Base-by-base conservation (phyloP, 2,888 invertebrate species). In the Griposia aprilina region DNA sequence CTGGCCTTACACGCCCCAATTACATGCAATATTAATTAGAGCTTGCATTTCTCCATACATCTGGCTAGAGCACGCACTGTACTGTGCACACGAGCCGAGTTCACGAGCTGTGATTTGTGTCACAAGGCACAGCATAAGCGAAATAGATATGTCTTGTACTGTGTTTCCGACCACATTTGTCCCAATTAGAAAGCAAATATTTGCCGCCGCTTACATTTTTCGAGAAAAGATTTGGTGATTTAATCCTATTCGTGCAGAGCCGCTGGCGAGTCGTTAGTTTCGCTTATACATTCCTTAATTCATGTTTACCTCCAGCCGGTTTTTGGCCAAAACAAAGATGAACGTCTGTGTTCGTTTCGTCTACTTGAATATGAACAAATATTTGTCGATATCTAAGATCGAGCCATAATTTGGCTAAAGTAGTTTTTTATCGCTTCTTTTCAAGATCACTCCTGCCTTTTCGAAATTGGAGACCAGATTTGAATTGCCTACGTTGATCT, bases 1-100 rank as follows among this genome's bases (percentile, higher is more conserved):
- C 26, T 57, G 30, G 83, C 68, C 55, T 68, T 68, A 50, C 55
- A 48, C 65, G 69, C 41, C 81, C 69, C 72, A 76, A 84, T 84
- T 84, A 80, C 69, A 73, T 69, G 59, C 72, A 45, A 76, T 76
- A 69, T 83, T 80, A 67, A 80, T 63, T 72, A 68, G 60, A 70
- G 62, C 83, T 78, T 68, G 60, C 77, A 67, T 78, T 79, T 74
- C 63, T 81, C 41, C 71, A 50, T 57, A 55, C 59, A 78, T 63
- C 66, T 76, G 62, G 23, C 26, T 50, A 65, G 30, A 36, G 50
- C 36, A 7, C 3, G 59, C 45, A 15, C 45, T 65, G 26, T 23
- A n/a, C n/a, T 52, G 63, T 45, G 36, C 30, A 36, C 30, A 36
- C 30, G 30, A 36, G 30, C 30, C 3, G 30, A 36, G 30, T 3